Conservation (phyloP, 2,888 invertebrate species). For the Pterostichus madidus region DNA sequence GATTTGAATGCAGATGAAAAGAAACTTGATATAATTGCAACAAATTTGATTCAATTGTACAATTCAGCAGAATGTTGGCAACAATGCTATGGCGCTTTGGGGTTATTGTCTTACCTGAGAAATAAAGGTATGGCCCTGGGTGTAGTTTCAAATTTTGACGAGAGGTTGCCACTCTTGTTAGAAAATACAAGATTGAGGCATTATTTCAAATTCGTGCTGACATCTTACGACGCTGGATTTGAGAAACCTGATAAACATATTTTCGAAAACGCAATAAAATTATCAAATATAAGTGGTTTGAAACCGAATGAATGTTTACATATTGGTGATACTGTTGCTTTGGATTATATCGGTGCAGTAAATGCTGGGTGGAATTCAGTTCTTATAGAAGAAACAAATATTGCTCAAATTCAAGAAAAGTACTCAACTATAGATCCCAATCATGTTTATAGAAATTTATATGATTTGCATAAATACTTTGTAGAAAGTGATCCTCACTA, state of each 20-base stretch:
- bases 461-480: conserved; percentile 77
- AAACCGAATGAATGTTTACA: conserved; percentile 86
- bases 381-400: conserved; percentile 76
- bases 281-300: conserved; percentile 76
- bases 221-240: conserved; percentile 86
- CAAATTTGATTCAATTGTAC: conserved; percentile 84
- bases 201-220: conserved; percentile 89
- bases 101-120: conserved; percentile 82
- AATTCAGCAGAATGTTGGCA: conserved; percentile 87
- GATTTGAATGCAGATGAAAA: conserved; percentile 74
- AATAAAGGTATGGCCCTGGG: conserved; percentile 81
- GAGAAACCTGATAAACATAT: conserved; percentile 89
- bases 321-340: conserved; percentile 87
- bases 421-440: conserved; percentile 76
- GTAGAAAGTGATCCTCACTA: conserved; percentile 70
- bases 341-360: conserved; percentile 89
- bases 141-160: conserved; percentile 94
- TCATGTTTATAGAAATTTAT: conserved; percentile 78
- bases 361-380: conserved; percentile 88
- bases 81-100: conserved; percentile 82
- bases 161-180: conserved; percentile 86
- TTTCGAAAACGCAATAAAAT: conserved; percentile 82
- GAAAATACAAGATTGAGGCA: conserved; percentile 82
- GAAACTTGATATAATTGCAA: conserved; percentile 78
- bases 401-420: conserved; percentile 74